Base-by-base conservation (phyloP, 1,140 invertebrate species). In the Rhagoletis zephyria region DNA sequence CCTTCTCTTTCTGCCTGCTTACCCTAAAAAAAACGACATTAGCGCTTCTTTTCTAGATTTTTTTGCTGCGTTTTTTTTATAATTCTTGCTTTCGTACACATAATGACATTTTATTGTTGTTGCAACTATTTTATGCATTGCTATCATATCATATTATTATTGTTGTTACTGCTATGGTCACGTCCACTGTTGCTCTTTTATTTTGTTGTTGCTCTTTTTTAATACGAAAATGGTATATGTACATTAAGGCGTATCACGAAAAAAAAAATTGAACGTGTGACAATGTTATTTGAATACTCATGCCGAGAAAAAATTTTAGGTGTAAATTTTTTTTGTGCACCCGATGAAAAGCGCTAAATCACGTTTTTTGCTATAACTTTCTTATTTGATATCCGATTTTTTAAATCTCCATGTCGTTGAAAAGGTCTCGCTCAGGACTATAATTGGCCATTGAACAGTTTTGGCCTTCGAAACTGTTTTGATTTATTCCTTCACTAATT, bases 11-110 rank as follows among this genome's bases (percentile, higher is more conserved):
- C 40, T 40, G 4, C 16, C 4, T 10, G 2, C 0, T 10, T 67
- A 67, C 9, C 40, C 9, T 67, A 67, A 7, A 67, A 19, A 9
- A 30, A 12, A 63, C 40, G 40, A 74, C 42, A 74, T 74, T 74
- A 74, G 67, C 67, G 42, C 16, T 74, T 74, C 67, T 45, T 48
- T 42, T 30, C 67, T 74, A 16, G 12, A 67, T 67, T 45, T 81
- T 4, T 81, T 16, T 81, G 0, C 45, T 56, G 74, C n/a, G 9
- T 59, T 16, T 10, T 81, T 81, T 59, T 81, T 16, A 30, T 30
- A 30, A 30, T 30, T 45, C 48, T 48, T 14, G 6, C 42, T 45
- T 16, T n/a, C 48, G 30, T 81, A 51, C 48, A 56, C 74, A 81
- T 56, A 56, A 81, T 56, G 48, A 12, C 74, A 9, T 0, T 59